A percentile compares a stretch with the other conserved stretches of the same genome.
phyloP scores from a whole-genome alignment of 1,140 invertebrate genomes.

The Oscheius sp. region DNA sequence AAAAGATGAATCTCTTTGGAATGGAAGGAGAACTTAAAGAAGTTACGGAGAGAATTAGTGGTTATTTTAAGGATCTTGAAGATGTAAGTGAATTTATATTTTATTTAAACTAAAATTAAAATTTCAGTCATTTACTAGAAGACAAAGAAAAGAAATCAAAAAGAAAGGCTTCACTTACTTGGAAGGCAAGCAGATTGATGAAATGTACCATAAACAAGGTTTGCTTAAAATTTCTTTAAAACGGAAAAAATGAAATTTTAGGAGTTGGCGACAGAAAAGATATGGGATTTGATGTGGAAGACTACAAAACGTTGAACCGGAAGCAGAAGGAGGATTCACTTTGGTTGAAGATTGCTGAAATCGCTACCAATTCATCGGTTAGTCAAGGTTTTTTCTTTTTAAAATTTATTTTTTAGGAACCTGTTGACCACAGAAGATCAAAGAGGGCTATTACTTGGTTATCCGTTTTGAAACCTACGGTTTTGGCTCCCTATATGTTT shows the following conservation, averaged over 20 bases:
- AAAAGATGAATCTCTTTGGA: conserved; percentile 52
- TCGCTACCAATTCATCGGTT: conserved; percentile 49
- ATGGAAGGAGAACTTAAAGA: conserved; percentile 47
- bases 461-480: conserved; percentile 28
- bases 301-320: conserved; percentile 10
- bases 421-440: neutral
- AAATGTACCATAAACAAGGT: conserved; percentile 45
- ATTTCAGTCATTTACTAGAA: conserved; percentile 41
- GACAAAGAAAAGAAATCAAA: conserved; percentile 47
- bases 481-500: conserved; percentile 57
- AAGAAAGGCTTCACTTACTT: conserved; percentile 52
- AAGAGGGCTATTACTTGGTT: neutral
- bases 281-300: neutral
- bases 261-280: conserved; percentile 10
- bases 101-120: neutral
- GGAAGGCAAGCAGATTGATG: conserved; percentile 45
- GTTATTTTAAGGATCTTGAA: conserved; percentile 45
- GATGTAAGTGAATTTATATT: conserved; percentile 1
- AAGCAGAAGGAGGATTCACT: conserved; percentile 43
- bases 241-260: conserved; percentile 40
- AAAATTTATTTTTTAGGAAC: neutral
- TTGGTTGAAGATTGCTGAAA: conserved; percentile 52
- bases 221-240: neutral
- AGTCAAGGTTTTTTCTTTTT: neutral
- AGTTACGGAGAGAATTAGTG: conserved; percentile 45